These are phyloP conservation scores for Coilia nasus DNA, from an alignment of 2,797 vertebrate species.

Conservation along the genomic window DNA sequence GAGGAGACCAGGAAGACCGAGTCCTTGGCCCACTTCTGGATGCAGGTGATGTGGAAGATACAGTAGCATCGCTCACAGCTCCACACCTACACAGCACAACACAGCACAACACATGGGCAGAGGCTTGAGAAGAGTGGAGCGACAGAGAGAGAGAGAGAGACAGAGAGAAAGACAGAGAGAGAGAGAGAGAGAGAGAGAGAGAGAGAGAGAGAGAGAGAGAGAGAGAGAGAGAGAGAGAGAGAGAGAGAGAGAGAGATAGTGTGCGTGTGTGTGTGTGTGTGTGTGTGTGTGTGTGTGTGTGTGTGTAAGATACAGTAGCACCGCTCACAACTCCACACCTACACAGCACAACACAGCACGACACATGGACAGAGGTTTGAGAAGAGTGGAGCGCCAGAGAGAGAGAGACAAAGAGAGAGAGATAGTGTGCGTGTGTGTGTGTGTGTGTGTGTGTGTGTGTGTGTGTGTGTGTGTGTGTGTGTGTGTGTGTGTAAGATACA, in stretches of 20 bases:
- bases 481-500: too few species aligned
- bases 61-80: constrained; percentile 92
- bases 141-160: neutral
- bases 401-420: too few species aligned
- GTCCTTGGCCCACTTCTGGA: constrained; percentile 97
- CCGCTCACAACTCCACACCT: constrained; percentile 94
- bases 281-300: neutral
- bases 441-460: too few species aligned
- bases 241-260: neutral
- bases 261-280: neutral
- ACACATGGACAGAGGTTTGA: neutral
- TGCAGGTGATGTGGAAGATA: constrained; percentile 94
- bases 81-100: constrained; percentile 81
- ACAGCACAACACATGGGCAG: neutral
- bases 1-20: constrained; percentile 91
- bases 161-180: neutral
- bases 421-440: too few species aligned
- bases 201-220: neutral
- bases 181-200: neutral
- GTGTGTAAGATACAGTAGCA: constrained; percentile 96
- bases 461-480: too few species aligned
- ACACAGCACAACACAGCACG: constrained; percentile 26
- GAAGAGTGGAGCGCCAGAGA: neutral
- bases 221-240: too few species aligned
- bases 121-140: neutral